A percentile compares a stretch with the other conserved stretches of the same genome.
phyloP scores from a whole-genome alignment of 2,797 vertebrate species.

The Glyptemys insculpta region DNA sequence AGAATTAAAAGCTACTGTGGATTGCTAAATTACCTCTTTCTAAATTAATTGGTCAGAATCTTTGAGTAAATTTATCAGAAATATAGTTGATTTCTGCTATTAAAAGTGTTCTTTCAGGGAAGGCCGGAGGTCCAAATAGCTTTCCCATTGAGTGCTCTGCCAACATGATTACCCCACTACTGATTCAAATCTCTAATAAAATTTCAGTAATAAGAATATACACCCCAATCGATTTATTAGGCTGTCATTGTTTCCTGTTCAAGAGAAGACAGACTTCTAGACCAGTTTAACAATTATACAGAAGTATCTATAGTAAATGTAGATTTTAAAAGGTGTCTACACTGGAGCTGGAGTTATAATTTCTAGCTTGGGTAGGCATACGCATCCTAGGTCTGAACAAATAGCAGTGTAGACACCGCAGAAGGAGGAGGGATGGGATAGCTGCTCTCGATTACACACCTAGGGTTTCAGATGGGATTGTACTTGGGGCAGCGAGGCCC shows the following conservation, averaged over 20 bases:
- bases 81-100: constrained; percentile 39
- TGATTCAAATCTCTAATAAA: neutral
- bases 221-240: neutral
- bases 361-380: neutral
- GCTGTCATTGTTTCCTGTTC: neutral
- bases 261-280: neutral
- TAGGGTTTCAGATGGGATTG: neutral
- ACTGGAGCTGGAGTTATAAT: neutral
- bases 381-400: neutral
- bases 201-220: neutral
- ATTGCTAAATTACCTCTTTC: constrained; percentile 52
- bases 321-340: neutral
- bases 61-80: constrained; percentile 53
- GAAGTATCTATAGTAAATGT: neutral
- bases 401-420: neutral
- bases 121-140: neutral
- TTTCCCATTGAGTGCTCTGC: neutral
- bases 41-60: constrained; percentile 55
- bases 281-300: neutral
- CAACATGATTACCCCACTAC: neutral
- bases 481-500: neutral
- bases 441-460: neutral
- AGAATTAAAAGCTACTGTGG: constrained; percentile 34
- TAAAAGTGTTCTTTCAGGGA: constrained; percentile 33
- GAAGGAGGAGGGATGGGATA: neutral